phyloP scores from a whole-genome alignment of 2,113 vertebrate genomes.

The Anolis carolinensis region DNA sequence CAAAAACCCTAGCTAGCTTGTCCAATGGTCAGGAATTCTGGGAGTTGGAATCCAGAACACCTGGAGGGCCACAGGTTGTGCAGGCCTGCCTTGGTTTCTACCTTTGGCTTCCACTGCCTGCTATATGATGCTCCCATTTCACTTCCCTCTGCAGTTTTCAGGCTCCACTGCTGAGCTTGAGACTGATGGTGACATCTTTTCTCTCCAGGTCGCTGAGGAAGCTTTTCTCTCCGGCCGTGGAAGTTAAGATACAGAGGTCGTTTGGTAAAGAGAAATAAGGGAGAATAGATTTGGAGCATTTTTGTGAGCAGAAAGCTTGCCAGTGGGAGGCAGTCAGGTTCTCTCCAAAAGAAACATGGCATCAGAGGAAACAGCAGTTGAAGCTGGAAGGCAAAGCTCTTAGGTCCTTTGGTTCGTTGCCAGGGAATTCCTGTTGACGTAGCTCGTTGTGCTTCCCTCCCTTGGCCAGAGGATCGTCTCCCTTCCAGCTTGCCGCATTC shows the following conservation, averaged over 20 bases:
- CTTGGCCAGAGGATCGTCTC: neutral
- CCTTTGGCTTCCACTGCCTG: neutral
- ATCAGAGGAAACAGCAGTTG: neutral
- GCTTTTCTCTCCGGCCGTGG: neutral
- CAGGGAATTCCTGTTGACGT: neutral
- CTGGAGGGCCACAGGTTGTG: too few species aligned
- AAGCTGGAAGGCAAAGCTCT: neutral
- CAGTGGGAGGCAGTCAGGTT: too few species aligned
- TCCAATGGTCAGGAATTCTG: too few species aligned
- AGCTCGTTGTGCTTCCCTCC: neutral
- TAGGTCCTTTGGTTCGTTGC: neutral
- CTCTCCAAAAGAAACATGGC: neutral
- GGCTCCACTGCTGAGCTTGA: neutral
- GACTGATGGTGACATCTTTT: neutral
- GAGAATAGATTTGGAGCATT: neutral
- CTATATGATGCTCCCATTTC: neutral
- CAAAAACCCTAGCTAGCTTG: too few species aligned
- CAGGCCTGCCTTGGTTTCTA: neutral
- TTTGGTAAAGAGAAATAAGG: neutral
- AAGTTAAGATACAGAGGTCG: neutral
- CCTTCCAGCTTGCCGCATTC: neutral
- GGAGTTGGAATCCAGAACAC: too few species aligned
- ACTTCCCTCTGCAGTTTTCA: neutral
- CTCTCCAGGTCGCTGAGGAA: neutral
- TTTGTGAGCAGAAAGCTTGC: neutral